Evolutionary conservation across 2,888 invertebrate genomes (phyloP).

Genomic region (Epistrophe eligans): DNA sequence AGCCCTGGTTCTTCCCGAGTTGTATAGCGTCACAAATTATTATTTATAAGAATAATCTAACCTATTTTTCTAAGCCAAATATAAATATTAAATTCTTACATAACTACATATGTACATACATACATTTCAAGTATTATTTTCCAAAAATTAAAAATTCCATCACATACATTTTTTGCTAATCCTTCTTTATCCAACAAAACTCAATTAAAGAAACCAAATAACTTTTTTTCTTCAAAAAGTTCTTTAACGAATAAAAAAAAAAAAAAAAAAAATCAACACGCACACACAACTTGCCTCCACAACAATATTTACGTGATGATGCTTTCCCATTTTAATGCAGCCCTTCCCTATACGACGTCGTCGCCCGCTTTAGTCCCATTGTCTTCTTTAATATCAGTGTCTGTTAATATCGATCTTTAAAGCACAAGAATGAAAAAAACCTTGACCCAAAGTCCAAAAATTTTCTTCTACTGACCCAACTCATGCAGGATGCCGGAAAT

Average conservation of each 20-base stretch:
- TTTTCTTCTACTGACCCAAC: constrained; percentile 40
- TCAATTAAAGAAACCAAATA: background rate
- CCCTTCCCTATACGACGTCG: background rate
- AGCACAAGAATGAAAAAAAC: constrained; percentile 24
- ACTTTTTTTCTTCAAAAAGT: background rate
- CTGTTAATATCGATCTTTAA: constrained; percentile 48
- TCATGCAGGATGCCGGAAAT: constrained; percentile 51
- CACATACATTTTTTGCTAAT: background rate
- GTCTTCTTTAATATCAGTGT: no score
- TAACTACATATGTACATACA: no score
- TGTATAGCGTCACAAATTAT: no score
- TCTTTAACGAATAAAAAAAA: background rate
- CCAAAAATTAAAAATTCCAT: background rate
- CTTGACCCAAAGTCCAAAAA: constrained; percentile 59
- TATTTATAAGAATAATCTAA: no score
- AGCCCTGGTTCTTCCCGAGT: no score
- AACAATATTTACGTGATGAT: background rate
- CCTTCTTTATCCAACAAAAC: background rate
- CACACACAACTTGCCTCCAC: background rate
- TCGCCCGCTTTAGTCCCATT: background rate
- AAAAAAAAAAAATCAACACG: background rate
- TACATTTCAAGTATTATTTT: no score
- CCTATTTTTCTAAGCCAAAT: no score
- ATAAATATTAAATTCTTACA: no score
- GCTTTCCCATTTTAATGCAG: background rate